A percentile compares a stretch with the other conserved stretches of the same genome.
Conservation (phyloP, 2,888 invertebrate species). For the Phrixothrix hirtus region DNA sequence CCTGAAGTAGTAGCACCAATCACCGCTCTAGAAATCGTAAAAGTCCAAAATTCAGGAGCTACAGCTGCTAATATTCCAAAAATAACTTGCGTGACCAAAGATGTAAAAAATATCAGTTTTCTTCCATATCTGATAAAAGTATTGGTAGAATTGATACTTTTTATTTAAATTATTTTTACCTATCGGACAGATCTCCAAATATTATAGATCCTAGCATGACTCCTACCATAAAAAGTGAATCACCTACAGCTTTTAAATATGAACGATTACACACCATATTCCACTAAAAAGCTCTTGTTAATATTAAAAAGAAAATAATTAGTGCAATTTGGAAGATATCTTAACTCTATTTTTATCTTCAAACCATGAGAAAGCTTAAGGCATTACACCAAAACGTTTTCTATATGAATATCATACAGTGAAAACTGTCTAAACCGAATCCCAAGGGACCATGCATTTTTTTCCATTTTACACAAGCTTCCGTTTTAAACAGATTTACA, state of each 20-base stretch:
- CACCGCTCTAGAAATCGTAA: slow-evolving; percentile 66
- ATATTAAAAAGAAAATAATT: no score
- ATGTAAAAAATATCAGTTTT: slow-evolving; percentile 72
- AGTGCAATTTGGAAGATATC: no score
- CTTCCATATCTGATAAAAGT: slow-evolving; percentile 61
- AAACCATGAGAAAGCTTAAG: no score
- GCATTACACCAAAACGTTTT: no score
- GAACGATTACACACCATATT: slow-evolving; percentile 68
- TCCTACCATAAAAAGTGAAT: slow-evolving; percentile 72
- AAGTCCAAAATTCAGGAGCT: slow-evolving; percentile 70
- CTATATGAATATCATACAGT: no score
- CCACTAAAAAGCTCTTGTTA: slow-evolving; percentile 64
- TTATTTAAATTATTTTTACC: slow-evolving; percentile 42
- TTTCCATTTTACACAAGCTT: no score
- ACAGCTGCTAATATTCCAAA: slow-evolving; percentile 69
- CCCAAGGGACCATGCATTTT: no score
- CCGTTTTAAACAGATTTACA: no score
- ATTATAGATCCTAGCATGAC: slow-evolving; percentile 73
- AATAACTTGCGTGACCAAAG: slow-evolving; percentile 69
- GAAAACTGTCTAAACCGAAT: no score
- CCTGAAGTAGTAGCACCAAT: slow-evolving; percentile 77
- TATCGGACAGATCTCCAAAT: slow-evolving; percentile 74
- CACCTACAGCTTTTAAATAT: slow-evolving; percentile 67
- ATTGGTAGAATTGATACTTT: not conserved
- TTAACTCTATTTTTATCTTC: no score